Percentiles rank a stretch among this genome's conserved stretches.
These are phyloP conservation scores for Ophion ventricosus DNA, from an alignment of 2,888 invertebrate genomes.

Conservation along the genomic window DNA sequence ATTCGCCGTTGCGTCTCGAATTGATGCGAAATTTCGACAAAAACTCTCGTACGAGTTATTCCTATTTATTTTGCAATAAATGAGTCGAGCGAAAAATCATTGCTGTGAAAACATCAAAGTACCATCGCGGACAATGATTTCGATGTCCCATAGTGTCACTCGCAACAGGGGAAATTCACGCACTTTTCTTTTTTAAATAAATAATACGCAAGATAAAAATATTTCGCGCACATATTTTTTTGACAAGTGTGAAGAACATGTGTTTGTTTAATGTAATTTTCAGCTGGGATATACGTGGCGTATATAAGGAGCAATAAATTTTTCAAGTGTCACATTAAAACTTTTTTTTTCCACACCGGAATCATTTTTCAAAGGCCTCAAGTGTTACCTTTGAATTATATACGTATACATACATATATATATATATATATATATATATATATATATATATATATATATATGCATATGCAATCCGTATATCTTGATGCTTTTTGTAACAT, in stretches of 20 bases:
- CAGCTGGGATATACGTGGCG: slow-evolving; percentile 1
- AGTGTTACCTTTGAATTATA: slow-evolving; percentile 19
- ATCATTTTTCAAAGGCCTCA: slow-evolving; percentile 11
- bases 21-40: no score
- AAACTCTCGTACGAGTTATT: not conserved
- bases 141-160: no score
- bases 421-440: not conserved
- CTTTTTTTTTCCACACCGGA: slow-evolving; percentile 15
- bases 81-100: no score
- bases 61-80: no score
- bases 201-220: not conserved
- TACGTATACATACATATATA: slow-evolving; percentile 7
- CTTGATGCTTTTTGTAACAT: slow-evolving; percentile 40
- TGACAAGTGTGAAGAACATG: not conserved
- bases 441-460: not conserved
- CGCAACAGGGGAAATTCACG: no score
- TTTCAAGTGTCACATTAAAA: slow-evolving; percentile 28
- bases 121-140: no score
- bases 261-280: slow-evolving; percentile 4
- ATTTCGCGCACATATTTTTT: not conserved
- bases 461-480: slow-evolving; percentile 11
- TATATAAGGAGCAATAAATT: not conserved
- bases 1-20: no score
- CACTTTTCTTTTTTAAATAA: not conserved
- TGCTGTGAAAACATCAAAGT: not conserved